Conservation (phyloP, 2,888 invertebrate genomes). For the Pycnomerus fuliginosus region DNA sequence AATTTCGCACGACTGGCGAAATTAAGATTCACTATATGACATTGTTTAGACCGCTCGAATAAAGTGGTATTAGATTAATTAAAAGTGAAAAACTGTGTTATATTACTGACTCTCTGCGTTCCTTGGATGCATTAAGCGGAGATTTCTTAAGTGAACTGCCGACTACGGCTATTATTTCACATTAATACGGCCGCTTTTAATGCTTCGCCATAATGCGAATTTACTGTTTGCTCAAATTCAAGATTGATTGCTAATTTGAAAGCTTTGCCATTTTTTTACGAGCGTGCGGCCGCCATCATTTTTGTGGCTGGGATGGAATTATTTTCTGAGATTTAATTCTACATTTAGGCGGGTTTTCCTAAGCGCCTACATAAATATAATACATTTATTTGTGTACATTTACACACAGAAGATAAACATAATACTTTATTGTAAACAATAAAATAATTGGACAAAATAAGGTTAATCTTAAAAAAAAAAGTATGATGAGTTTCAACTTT, state of each 20-base stretch:
- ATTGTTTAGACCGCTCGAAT: conserved; percentile 51
- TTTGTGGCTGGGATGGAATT: too few relatives aligned
- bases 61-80: conserved; percentile 53
- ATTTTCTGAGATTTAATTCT: too few relatives aligned
- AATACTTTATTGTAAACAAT: too few relatives aligned
- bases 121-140: conserved; percentile 37
- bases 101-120: conserved; percentile 42
- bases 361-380: too few relatives aligned
- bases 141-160: conserved; percentile 43
- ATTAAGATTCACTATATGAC: conserved; percentile 54
- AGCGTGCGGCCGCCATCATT: too few relatives aligned
- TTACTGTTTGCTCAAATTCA: conserved; percentile 43
- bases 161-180: conserved; percentile 44
- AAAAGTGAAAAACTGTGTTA: conserved; percentile 53
- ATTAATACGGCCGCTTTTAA: conserved; percentile 41
- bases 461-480: too few relatives aligned
- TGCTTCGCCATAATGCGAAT: conserved; percentile 44
- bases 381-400: too few relatives aligned
- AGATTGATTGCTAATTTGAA: conserved; percentile 45
- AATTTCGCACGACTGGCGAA: conserved; percentile 47
- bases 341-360: too few relatives aligned
- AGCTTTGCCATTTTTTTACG: conserved; percentile 18
- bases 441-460: too few relatives aligned
- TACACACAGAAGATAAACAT: too few relatives aligned
- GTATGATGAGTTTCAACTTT: too few relatives aligned